These are phyloP conservation scores for Gobio gobio DNA, from an alignment of 2,113 vertebrate species.

Conservation along the genomic window DNA sequence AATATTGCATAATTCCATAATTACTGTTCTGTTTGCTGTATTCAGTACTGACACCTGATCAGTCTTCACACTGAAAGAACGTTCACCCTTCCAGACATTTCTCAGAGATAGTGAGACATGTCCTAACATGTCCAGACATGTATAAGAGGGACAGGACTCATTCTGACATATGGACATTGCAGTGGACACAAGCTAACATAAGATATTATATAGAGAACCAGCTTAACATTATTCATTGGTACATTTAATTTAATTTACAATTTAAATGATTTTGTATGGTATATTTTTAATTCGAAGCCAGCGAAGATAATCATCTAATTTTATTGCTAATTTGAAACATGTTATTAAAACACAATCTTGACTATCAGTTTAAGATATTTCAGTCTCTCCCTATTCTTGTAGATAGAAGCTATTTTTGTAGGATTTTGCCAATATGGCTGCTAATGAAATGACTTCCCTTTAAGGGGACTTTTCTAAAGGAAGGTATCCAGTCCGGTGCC, in stretches of 20 bases:
- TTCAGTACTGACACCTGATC: conserved; percentile 35
- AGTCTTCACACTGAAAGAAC: conserved; percentile 14
- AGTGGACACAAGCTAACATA: conserved; percentile 11
- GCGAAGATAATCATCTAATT: neutral
- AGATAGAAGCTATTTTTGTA: neutral
- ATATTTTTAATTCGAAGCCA: neutral
- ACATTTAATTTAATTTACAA: no score
- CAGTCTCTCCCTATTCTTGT: no score
- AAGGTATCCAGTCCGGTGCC: neutral
- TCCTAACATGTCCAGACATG: conserved; percentile 56
- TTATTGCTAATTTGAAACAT: neutral
- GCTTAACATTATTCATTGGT: neutral
- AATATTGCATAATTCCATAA: neutral
- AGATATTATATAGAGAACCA: neutral
- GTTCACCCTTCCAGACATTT: neutral
- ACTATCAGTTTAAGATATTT: no score
- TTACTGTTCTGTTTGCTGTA: neutral
- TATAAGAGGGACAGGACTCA: neutral
- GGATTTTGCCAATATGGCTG: neutral
- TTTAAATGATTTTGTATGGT: neutral
- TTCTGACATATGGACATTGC: neutral
- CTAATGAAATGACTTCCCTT: neutral
- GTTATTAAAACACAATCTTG: neutral
- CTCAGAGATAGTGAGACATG: conserved; percentile 48
- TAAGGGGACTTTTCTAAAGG: neutral